phyloP scores from a whole-genome alignment of 2,113 vertebrate species.

The Hucho hucho region DNA sequence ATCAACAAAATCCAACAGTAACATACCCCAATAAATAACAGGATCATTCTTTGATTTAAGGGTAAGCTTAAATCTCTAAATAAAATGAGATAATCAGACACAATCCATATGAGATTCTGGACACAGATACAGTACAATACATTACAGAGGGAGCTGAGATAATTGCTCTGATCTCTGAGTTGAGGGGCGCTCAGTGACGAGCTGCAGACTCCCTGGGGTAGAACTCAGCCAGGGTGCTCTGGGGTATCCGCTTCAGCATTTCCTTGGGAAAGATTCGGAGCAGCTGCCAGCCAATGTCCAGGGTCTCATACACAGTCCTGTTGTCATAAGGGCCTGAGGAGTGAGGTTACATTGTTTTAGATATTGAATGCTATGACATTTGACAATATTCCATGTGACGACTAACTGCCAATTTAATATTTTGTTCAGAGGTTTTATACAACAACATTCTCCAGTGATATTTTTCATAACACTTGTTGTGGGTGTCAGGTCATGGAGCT shows the following conservation, averaged over 20 bases:
- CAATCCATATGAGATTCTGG: constrained; percentile 34
- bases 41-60: constrained; percentile 28
- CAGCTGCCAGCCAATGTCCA: constrained; percentile 98
- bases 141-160: constrained; percentile 21
- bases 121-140: constrained; percentile 52
- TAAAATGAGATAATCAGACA: constrained; percentile 36
- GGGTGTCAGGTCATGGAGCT: too few species aligned
- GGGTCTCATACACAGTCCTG: constrained; percentile 90
- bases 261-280: constrained; percentile 98
- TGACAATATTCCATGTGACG: too few species aligned
- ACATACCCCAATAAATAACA: constrained; percentile 51
- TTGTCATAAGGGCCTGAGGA: constrained; percentile 89
- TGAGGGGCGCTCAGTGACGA: constrained; percentile 61
- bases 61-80: constrained; percentile 46
- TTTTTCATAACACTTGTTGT: too few species aligned
- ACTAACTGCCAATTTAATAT: too few species aligned
- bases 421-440: too few species aligned
- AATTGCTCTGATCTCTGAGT: constrained; percentile 32
- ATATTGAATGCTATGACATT: too few species aligned
- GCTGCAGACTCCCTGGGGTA: constrained; percentile 86
- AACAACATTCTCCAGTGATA: too few species aligned
- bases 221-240: constrained; percentile 92
- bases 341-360: background rate
- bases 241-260: constrained; percentile 98
- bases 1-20: constrained; percentile 29